These are phyloP conservation scores for Andricus quercusramuli DNA, from an alignment of 2,888 invertebrate genomes.

Conservation along the genomic window DNA sequence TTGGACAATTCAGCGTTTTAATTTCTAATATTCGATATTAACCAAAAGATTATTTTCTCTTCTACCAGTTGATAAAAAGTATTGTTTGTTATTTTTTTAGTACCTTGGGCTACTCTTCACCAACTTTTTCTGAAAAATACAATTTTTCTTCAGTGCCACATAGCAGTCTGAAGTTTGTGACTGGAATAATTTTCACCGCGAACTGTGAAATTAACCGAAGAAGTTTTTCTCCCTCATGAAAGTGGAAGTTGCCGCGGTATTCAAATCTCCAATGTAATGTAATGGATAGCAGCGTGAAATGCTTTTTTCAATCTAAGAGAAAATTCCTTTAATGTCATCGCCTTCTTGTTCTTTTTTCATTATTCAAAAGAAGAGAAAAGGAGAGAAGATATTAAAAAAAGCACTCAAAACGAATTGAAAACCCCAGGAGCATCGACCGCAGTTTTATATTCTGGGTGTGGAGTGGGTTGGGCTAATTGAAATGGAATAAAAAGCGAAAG, in stretches of 20 bases:
- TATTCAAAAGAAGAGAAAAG: conserved; percentile 14
- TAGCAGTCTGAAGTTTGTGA: not conserved
- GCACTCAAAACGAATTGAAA: conserved; percentile 50
- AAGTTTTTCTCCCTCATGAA: not conserved
- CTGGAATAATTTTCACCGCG: not conserved
- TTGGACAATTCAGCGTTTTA: not conserved
- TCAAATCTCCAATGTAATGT: not conserved
- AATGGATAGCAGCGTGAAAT: not conserved
- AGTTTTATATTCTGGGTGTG: conserved; percentile 35
- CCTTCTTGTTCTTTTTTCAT: not conserved
- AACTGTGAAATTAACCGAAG: not conserved
- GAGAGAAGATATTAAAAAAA: conserved; percentile 5
- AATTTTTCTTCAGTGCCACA: not conserved
- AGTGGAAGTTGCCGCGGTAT: conserved; percentile 3
- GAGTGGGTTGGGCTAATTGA: conserved; percentile 52
- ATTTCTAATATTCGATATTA: not conserved
- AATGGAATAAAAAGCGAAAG: conserved; percentile 53
- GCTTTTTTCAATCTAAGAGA: not conserved
- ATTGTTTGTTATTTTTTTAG: not conserved
- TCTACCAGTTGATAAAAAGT: not conserved
- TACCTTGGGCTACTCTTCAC: not conserved
- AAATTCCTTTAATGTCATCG: not conserved
- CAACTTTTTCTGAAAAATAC: not conserved
- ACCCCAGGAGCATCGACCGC: conserved; percentile 39
- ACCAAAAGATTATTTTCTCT: not conserved